A percentile compares a stretch with the other conserved stretches of the same genome.
These are phyloP conservation scores for Lochmaea capreae DNA, from an alignment of 2,888 invertebrate species.

Conservation along the genomic window DNA sequence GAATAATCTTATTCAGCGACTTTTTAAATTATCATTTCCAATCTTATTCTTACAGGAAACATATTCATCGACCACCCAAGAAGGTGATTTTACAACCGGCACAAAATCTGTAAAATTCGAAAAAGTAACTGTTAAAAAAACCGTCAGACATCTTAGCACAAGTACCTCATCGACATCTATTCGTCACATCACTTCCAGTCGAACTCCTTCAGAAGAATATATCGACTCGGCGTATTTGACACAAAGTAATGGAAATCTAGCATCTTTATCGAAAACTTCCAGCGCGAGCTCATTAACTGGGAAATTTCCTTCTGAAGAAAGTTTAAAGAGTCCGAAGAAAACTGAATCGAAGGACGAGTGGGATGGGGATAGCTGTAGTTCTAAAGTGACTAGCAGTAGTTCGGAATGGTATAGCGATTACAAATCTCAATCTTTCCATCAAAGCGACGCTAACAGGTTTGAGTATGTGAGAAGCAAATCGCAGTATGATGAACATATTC, in stretches of 20 bases:
- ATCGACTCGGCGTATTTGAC: constrained; percentile 72
- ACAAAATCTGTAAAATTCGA: constrained; percentile 79
- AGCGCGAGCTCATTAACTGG: constrained; percentile 68
- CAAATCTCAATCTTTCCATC: constrained; percentile 72
- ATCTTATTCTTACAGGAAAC: constrained; percentile 64
- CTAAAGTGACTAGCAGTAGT: constrained; percentile 61
- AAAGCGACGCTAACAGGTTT: constrained; percentile 74
- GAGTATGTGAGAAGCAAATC: constrained; percentile 82
- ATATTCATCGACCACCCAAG: constrained; percentile 69
- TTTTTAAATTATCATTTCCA: background rate
- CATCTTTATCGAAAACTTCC: constrained; percentile 67
- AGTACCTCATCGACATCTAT: constrained; percentile 54
- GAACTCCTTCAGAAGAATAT: constrained; percentile 70
- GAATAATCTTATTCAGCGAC: background rate
- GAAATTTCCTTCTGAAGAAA: constrained; percentile 69
- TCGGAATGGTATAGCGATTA: constrained; percentile 73
- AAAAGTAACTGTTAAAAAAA: constrained; percentile 75
- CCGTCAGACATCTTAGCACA: constrained; percentile 70
- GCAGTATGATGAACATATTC: constrained; percentile 89
- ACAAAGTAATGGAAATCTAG: constrained; percentile 65
- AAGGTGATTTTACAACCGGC: constrained; percentile 74
- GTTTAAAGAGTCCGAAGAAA: constrained; percentile 58
- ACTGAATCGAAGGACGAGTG: constrained; percentile 58
- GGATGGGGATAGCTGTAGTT: constrained; percentile 65
- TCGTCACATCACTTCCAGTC: constrained; percentile 55